These are phyloP conservation scores for Raja brachyura DNA, from an alignment of 2,113 vertebrate genomes.

Conservation along the genomic window DNA sequence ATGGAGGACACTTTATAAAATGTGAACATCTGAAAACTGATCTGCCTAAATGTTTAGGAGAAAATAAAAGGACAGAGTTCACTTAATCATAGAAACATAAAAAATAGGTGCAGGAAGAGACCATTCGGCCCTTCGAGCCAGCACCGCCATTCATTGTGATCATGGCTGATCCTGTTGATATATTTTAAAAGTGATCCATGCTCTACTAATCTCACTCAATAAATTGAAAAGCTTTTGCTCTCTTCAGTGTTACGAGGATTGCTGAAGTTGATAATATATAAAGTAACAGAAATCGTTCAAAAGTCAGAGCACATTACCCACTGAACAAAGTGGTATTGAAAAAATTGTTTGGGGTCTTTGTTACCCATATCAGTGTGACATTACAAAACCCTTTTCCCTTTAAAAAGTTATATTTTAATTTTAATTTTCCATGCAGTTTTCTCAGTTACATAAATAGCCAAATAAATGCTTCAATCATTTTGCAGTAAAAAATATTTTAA, in stretches of 20 bases:
- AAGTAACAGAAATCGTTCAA: not conserved
- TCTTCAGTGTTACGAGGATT: not conserved
- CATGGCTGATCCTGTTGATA: not conserved
- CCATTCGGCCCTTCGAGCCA: too few species aligned
- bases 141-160: too few species aligned
- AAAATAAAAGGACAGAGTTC: not conserved
- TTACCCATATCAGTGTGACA: not conserved
- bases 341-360: not conserved
- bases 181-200: not conserved
- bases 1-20: not conserved
- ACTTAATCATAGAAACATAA: not conserved
- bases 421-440: not conserved
- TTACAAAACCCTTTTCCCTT: not conserved
- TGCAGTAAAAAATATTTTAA: not conserved
- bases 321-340: not conserved
- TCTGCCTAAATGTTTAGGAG: not conserved
- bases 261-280: not conserved
- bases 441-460: not conserved
- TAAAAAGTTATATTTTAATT: not conserved
- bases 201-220: not conserved
- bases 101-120: too few species aligned
- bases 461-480: not conserved
- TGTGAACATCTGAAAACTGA: not conserved
- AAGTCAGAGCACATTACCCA: not conserved
- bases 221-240: not conserved